Conservation (phyloP, 2,113 vertebrate species). For the Canis aureus region DNA sequence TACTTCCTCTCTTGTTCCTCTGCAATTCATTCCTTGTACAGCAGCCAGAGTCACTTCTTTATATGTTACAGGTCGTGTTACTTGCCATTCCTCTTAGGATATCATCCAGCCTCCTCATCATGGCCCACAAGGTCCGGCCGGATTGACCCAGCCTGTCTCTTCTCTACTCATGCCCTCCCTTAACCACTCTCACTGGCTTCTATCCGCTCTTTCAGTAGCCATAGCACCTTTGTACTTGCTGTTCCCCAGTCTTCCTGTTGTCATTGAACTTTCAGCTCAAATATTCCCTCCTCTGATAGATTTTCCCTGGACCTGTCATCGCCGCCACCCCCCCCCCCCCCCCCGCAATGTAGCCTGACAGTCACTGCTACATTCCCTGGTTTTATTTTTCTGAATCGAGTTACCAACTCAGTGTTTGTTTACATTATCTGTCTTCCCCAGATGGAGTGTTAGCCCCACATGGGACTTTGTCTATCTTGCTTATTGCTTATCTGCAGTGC, state of each 20-base stretch:
- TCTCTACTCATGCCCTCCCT: background rate
- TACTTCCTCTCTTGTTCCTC: background rate
- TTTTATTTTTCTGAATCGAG: constrained; percentile 26
- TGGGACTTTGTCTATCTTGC: background rate
- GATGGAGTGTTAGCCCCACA: background rate
- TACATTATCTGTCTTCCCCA: background rate
- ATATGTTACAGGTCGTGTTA: background rate
- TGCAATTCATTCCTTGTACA: background rate
- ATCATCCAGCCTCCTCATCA: background rate
- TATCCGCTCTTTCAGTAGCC: background rate
- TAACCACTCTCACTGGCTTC: background rate
- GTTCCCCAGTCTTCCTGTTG: background rate
- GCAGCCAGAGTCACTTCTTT: background rate
- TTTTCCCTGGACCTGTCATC: background rate
- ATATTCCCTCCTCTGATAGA: background rate
- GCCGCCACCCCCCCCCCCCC: background rate
- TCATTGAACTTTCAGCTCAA: background rate
- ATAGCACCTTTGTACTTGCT: background rate
- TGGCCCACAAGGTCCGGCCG: too few species aligned
- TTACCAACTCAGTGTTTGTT: background rate
- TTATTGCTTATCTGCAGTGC: background rate
- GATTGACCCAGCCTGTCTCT: background rate
- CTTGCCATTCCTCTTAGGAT: background rate
- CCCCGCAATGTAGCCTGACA: background rate
- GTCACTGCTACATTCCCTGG: background rate